Conservation (phyloP, 2,888 invertebrate species). For the Palloptera scutellata region DNA sequence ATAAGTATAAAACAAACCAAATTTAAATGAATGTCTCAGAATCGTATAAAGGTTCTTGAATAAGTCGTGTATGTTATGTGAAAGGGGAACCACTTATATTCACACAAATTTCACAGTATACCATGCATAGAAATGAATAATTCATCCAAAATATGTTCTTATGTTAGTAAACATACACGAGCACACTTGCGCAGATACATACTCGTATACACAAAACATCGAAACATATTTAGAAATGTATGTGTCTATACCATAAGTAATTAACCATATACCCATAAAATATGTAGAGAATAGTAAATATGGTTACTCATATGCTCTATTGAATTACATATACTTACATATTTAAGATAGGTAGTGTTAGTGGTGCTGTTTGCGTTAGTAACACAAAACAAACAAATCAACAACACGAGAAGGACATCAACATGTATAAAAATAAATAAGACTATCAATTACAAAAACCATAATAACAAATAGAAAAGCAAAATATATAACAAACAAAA, state of each 20-base stretch:
- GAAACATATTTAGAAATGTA: slow-evolving; percentile 16
- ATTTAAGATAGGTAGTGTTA: background rate
- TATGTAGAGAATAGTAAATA: background rate
- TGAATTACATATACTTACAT: background rate
- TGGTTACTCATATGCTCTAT: background rate
- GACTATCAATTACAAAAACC: slow-evolving; percentile 6
- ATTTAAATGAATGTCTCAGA: no score
- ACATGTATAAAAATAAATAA: background rate
- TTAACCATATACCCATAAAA: background rate
- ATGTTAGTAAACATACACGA: background rate
- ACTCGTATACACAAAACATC: background rate
- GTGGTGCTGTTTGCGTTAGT: no score
- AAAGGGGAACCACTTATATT: no score
- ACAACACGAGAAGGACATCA: no score
- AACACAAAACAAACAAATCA: no score
- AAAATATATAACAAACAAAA: slow-evolving; percentile 11
- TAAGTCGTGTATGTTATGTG: no score
- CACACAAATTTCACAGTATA: no score
- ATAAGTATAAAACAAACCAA: no score
- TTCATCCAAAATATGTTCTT: background rate
- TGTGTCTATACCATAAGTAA: slow-evolving; percentile 17
- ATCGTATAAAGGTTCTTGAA: no score
- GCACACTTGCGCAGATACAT: background rate
- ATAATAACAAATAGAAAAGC: background rate
- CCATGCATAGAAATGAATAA: background rate